A percentile compares a stretch with the other conserved stretches of the same genome.
phyloP scores from a whole-genome alignment of 2,888 invertebrate genomes.

The Sarcophaga caerulescens region DNA sequence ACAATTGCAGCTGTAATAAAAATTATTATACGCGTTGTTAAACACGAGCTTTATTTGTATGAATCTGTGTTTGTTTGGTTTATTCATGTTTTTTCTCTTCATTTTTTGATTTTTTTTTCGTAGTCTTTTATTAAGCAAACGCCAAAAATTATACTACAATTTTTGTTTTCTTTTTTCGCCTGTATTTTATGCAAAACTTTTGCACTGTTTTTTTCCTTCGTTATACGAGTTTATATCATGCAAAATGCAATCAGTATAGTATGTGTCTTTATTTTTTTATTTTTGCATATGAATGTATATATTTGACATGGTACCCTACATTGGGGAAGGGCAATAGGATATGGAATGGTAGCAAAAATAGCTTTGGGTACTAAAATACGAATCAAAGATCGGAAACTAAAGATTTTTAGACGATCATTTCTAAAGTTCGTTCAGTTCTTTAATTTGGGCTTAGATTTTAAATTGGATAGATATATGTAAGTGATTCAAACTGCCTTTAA shows the following conservation, averaged over 20 bases:
- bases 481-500: too few species aligned
- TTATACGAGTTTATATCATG: conserved; percentile 51
- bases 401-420: too few species aligned
- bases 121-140: conserved; percentile 39
- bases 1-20: conserved; percentile 67
- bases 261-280: conserved; percentile 10
- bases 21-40: conserved; percentile 68
- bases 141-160: conserved; percentile 59
- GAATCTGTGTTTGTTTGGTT: conserved; percentile 4
- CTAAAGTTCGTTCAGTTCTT: too few species aligned
- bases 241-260: conserved; percentile 58
- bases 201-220: conserved; percentile 4
- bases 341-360: too few species aligned
- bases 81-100: not conserved
- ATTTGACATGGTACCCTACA: too few species aligned
- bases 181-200: conserved; percentile 50
- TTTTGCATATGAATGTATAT: too few species aligned
- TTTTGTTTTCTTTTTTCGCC: conserved; percentile 37
- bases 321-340: too few species aligned
- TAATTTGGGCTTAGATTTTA: too few species aligned
- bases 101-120: conserved; percentile 7
- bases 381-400: too few species aligned
- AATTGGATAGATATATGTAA: too few species aligned
- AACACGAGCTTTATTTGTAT: conserved; percentile 57
- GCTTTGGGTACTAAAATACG: too few species aligned